Base-by-base conservation (phyloP, 2,797 vertebrate species). In the Melanogrammus aeglefinus region DNA sequence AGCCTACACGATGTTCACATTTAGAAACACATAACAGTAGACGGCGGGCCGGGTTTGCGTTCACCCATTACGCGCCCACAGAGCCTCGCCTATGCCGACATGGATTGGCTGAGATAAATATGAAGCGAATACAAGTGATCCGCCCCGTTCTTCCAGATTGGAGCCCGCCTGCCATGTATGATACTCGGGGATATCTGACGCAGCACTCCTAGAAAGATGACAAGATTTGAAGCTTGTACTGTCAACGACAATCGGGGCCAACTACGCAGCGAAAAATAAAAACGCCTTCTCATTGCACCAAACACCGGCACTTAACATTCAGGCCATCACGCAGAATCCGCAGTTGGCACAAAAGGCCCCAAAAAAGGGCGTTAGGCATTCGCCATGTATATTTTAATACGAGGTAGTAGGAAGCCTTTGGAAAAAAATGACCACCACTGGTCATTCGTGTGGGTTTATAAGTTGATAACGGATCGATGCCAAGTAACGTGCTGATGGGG, bases 331-430 rank as follows among this genome's bases (percentile, higher is more conserved):
- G 9, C 63, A 69, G 24, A 12, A 69, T 69, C n/a, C 24, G 57
- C 57, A 63, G 24, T 69, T 69, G n/a, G 1, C 72, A 73, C 72
- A 73, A 73, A 73, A 31, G 63, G 63, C 63, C 63, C 4, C 21
- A 63, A 63, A 63, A 63, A 63, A 72, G 80, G 80, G 81, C 81
- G 79, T 80, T 38, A 33, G 6, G 29, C 69, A 51, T 80, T 76
- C 82, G 79, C 83, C 78, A 82, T 12, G 57, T 69, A 69, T 2
- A 13, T 10, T 27, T 69, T 24, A 29, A 24, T 18, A 9, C 51
- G 7, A 21, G 21, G 57, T 10, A 21, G 3, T 24, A 63, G 2
- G 7, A 69, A 24, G 24, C 4, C 0, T 69, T 21, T 5, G 5
- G 18, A n/a, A n/a, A 0, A 21, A 57, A n/a, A 8, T 18, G 1